Evolutionary conservation across 2,113 vertebrate species (phyloP), one percentile per base, ranked within the genome.

Genomic region (Meriones unguiculatus): DNA sequence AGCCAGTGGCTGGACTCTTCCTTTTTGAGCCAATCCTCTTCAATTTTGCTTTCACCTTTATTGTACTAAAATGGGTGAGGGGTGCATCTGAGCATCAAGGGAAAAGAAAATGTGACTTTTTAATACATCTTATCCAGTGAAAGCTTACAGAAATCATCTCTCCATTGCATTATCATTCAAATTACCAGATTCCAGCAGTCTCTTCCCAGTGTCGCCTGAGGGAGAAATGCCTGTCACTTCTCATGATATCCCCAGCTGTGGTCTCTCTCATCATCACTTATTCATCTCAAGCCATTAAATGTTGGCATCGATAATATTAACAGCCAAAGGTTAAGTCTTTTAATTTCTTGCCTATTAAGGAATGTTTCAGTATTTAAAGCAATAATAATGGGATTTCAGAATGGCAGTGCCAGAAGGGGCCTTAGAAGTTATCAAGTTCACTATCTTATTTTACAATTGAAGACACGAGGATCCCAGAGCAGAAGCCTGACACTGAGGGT

Each of bases 291-390:
- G 10, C 25, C 35, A 70, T 89, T 91, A 64, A 91, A 89, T 57
- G 5, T 69, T 95, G 54, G 28, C 46, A 89, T 25, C 41, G 30
- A 84, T 94, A n/a, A 62, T 89, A 93, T 70, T 82, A 92, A 95
- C 30, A 95, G 50, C 46, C 30, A 89, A 84, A 28, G 35, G 87
- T 94, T 91, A 95, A 94, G 67, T 72, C 73, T 87, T 95, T 90
- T 73, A 59, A 94, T 96, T 94, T 95, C 87, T 96, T 67, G 50
- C 46, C 67, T 89, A 67, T 92, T 95, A 89, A 91, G 7, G 62
- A 95, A 82, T 70, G 30, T 46, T 94, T 92, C 78, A 18, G 32
- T 35, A 50, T 77, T 95, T 94, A 86, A 96, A 91, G 10, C 28
- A 73, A 69, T 90, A 85, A 88, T 75, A 90, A 78, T 89, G 62